Base-by-base conservation (phyloP, 2,797 vertebrate genomes). In the Gila robusta region DNA sequence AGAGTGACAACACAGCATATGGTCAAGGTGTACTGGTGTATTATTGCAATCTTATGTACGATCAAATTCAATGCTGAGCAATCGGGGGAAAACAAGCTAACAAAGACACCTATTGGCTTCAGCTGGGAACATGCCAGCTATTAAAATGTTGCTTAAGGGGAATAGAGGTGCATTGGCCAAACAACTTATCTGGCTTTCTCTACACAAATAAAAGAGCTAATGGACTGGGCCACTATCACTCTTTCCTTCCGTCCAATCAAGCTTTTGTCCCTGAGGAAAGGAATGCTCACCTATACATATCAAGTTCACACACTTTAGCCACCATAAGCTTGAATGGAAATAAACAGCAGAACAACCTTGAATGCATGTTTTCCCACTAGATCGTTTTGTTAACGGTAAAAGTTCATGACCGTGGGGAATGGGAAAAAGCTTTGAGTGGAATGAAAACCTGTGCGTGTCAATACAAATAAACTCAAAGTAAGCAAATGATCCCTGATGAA, bases 211-310 rank as follows among this genome's bases (percentile, higher is more conserved):
- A 82, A 70, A 26, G 35, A 85, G 62, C 10, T 64, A 86, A 56
- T 70, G 76, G 84, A 80, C 37, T 54, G 69, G 81, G 79, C 70
- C 49, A 11, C 59, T 83, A 83, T 86, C 69, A 35, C 39, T 2
- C 17, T 86, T 88, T 76, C 76, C 76, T 86, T 88, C 81, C 52
- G 21, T 86, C 76, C 77, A 67, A 79, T 83, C 72, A 39, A 64
- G 76, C 81, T 80, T 88, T 83, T 88, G 87, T 88, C 84, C 76
- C 64, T 86, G 87, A 83, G 81, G 69, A 78, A 67, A 80, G 87
- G 69, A 86, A 88, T 80, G 80, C 80, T 86, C 85, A 84, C 52
- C 73, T 23, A 32, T 32, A 71, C 56, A 77, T 81, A 81, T 86
- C 78, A 85, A 77, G 78, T 86, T 87, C 84, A 74, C 87, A 83